Evolutionary conservation across 2,888 invertebrate species (phyloP), one percentile per base, ranked within the genome.

Genomic region (Leptura quadrifasciata): DNA sequence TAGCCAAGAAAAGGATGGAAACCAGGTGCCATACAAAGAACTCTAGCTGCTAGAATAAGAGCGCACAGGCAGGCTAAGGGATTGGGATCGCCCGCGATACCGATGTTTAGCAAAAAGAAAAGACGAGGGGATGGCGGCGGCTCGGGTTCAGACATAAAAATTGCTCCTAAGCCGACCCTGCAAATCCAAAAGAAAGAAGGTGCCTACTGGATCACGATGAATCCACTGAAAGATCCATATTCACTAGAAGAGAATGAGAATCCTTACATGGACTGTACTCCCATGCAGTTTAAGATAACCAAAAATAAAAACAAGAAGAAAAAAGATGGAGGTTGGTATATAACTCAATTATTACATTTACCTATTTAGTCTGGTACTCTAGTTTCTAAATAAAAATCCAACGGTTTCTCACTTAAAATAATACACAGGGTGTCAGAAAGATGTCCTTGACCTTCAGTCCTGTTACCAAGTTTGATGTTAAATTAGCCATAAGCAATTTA

Each of bases 241-340:
- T 90, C 90, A 21, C 88, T 94, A 57, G 88, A 88, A 1, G 90
- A 91, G 0, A 91, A 92, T 78, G 93, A 94, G 82, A 92, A 93
- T 85, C 94, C 94, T 0, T 94, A 94, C 83, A 92, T 92, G 55
- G 92, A 93, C 72, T 93, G 93, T 85, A 92, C 93, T 76, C 94
- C 94, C 0, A 90, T 94, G 87, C 90, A 93, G 74, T 94, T 94
- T 83, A 93, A 92, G 86, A 93, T 94, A 24, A 90, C 91, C 0
- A 93, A 93, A 84, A 92, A 92, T 10, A 90, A 90, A 82, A 90
- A 92, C 10, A 90, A 90, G 81, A 90, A 92, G 5, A 90, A 91
- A 12, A 47, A 21, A 20, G 52, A 15, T 21, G 52, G n/a, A n/a
- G n/a, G 65, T 52, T n/a, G 27, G 17, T 27, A 31, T 17, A 5